Percentiles rank a stretch among this genome's conserved stretches.
Evolutionary conservation across 2,888 invertebrate genomes (phyloP).

Genomic region (Nephrotoma appendiculata): DNA sequence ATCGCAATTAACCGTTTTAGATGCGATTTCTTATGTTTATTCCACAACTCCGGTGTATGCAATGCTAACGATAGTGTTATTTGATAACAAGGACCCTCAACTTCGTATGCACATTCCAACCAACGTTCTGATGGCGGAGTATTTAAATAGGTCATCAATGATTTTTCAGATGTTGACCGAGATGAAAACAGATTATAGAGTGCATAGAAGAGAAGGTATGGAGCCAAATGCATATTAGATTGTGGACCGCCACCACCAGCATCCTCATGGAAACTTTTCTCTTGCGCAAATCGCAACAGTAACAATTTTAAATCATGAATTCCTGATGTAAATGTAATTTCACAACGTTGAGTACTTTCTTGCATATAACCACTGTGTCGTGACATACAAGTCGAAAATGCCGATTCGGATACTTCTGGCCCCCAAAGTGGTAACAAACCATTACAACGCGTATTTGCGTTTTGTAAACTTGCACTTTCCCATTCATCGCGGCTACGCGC

Average conservation of each 20-base stretch:
- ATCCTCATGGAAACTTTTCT: slow-evolving; percentile 93
- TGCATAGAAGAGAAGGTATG: slow-evolving; percentile 86
- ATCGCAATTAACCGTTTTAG: slow-evolving; percentile 60
- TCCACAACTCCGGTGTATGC: slow-evolving; percentile 67
- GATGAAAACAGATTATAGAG: slow-evolving; percentile 87
- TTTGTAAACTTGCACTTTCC: slow-evolving; percentile 96
- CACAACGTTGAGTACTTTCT: slow-evolving; percentile 32
- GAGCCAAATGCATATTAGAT: slow-evolving; percentile 93
- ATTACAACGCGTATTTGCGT: slow-evolving; percentile 95
- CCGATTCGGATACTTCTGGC: slow-evolving; percentile 81
- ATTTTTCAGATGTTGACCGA: slow-evolving; percentile 55
- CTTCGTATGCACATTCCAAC: slow-evolving; percentile 74
- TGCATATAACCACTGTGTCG: slow-evolving; percentile 76
- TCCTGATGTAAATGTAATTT: slow-evolving; percentile 35
- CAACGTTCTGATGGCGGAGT: slow-evolving; percentile 44
- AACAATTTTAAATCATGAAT: slow-evolving; percentile 88
- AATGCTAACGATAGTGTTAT: slow-evolving; percentile 65
- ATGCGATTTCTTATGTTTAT: slow-evolving; percentile 49
- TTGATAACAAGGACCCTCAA: slow-evolving; percentile 87
- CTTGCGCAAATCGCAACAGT: slow-evolving; percentile 77
- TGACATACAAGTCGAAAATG: slow-evolving; percentile 86
- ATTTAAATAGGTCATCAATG: slow-evolving; percentile 57
- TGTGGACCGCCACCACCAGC: slow-evolving; percentile 94
- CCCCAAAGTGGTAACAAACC: slow-evolving; percentile 94
- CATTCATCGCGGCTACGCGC: slow-evolving; percentile 77